Base-by-base conservation (phyloP, 2,113 vertebrate species). In the Scomber colias region DNA sequence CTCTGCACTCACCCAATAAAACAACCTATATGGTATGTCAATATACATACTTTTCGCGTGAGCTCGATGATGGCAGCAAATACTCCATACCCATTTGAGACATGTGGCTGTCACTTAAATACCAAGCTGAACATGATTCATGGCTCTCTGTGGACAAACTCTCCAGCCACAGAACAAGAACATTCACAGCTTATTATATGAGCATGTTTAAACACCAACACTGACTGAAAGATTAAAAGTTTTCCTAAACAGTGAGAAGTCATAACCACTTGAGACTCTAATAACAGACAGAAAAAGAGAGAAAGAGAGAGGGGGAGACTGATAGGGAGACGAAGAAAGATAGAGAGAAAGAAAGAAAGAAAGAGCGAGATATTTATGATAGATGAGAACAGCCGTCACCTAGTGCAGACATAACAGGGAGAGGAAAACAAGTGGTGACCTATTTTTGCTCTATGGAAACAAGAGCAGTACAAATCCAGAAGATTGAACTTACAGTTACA, bases 341-440 rank as follows among this genome's bases (percentile, higher is more conserved):
- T 7, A 64, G 13, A 56, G 9, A 54, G 75, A 51, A 19, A 71
- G 21, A 21, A 19, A 71, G 21, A 21, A 21, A 21, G 19, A 49
- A 0, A 75, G 31, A 45, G 30, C 11, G 51, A 50, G 44, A 31
- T 15, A 49, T 46, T 27, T 57, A 57, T 73, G 77, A 87, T 40
- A 54, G 89, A 64, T 30, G 61, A 79, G 62, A 81, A 72, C 71
- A 90, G 75, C 74, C 14, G 74, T 82, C 76, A 68, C 73, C 19
- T 40, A 60, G 71, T 67, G 63, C 75, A 70, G 51, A 63, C 66
- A 77, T 56, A 78, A 71, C 85, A 83, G 49, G 21, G 65, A 59
- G 51, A 72, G 67, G 76, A 76, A 82, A 91, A 89, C 83, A 86
- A 88, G 3, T 31, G 62, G 56, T 87, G 89, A 91, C 77, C 84